A percentile compares a stretch with the other conserved stretches of the same genome.
phyloP scores from a whole-genome alignment of 2,797 vertebrate species.

The Threskiornis aethiopicus region DNA sequence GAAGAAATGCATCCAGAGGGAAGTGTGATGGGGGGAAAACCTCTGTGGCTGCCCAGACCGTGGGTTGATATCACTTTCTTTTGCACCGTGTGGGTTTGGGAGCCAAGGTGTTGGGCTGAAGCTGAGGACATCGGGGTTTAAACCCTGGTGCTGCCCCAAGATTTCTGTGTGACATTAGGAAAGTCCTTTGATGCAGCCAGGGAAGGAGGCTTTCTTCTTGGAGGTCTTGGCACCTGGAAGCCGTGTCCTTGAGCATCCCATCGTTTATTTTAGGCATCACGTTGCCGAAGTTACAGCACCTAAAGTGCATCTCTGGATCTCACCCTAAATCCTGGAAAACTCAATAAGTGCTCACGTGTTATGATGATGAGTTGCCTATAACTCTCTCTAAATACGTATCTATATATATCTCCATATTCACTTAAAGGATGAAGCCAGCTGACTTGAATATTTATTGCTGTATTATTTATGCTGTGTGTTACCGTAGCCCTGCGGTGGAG shows the following conservation, averaged over 20 bases:
- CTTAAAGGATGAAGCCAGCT: background rate
- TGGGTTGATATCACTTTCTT: rapidly evolving
- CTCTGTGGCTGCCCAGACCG: rapidly evolving
- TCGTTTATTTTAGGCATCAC: background rate
- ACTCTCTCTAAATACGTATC: background rate
- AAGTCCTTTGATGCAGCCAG: background rate
- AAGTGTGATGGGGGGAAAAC: rapidly evolving
- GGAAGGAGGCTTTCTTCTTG: background rate
- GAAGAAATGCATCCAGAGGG: background rate
- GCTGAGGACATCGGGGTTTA: background rate
- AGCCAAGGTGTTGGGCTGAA: background rate
- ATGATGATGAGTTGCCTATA: background rate
- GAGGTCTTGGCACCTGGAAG: background rate
- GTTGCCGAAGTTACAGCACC: background rate
- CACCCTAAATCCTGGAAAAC: background rate
- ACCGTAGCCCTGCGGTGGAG: background rate
- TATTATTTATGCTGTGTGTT: background rate
- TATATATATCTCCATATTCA: background rate
- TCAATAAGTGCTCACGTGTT: background rate
- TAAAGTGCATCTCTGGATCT: background rate
- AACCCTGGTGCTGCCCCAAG: background rate
- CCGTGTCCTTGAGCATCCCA: background rate
- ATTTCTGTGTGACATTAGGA: background rate
- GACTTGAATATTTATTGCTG: background rate
- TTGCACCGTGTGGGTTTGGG: background rate